Percentiles rank a stretch among this genome's conserved stretches.
phyloP scores from a whole-genome alignment of 2,888 invertebrate genomes.

The Noctua janthe region DNA sequence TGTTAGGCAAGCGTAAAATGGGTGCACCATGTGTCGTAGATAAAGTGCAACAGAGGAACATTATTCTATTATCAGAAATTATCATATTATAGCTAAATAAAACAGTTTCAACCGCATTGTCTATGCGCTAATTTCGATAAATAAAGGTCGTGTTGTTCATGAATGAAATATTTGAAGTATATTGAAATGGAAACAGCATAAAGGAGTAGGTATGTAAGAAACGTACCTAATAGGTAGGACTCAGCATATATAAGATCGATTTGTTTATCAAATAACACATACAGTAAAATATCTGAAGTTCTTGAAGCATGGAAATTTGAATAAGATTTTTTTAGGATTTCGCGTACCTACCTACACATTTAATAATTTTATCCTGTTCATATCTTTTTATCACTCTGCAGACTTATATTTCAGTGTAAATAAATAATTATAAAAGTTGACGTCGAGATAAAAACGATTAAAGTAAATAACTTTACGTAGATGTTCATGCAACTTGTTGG shows the following conservation, averaged over 20 bases:
- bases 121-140: background rate
- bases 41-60: slow-evolving; percentile 1
- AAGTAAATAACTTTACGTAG: background rate
- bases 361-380: background rate
- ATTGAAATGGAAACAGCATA: background rate
- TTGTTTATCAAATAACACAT: background rate
- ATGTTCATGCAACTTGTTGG: background rate
- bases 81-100: slow-evolving; percentile 27
- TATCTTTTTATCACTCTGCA: background rate
- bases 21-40: background rate
- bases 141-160: background rate
- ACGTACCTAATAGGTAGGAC: background rate
- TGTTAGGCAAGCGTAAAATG: background rate
- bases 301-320: background rate
- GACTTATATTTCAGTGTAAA: background rate
- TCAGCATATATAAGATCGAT: background rate
- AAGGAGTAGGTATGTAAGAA: background rate
- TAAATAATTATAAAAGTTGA: slow-evolving; percentile 34
- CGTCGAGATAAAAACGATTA: slow-evolving; percentile 22
- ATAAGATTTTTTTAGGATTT: background rate
- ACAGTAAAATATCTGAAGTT: background rate
- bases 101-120: slow-evolving; percentile 19
- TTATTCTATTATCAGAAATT: slow-evolving; percentile 38
- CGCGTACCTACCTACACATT: background rate
- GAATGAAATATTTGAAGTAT: background rate